Evolutionary conservation across 2,113 vertebrate species (phyloP), one percentile per base, ranked within the genome.

Genomic region (Protobothrops mucrosquamatus): DNA sequence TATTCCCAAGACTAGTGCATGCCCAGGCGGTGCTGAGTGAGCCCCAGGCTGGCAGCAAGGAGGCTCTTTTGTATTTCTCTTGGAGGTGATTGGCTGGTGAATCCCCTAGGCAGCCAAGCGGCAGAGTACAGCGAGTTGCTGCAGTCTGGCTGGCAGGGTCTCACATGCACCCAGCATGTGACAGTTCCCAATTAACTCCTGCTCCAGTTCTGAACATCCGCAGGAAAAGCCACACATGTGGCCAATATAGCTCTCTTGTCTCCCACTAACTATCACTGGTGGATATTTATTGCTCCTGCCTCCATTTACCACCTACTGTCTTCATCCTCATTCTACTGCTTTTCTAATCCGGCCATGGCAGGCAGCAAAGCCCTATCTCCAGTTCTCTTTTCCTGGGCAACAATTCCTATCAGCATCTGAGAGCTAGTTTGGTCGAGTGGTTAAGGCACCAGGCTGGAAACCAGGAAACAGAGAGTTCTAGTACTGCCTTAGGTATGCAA

Each of bases 11-110:
- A 89, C 92, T 90, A 56, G 15, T 90, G 46, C 92, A 93, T 93
- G 89, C 89, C 92, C 88, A 93, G 92, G 92, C 81, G 15, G 74
- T 48, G 34, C 92, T 8, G 81, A 54, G 92, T 46, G 89, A 64
- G 89, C 74, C 92, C 89, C 56, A 90, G 92, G 92, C 89, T 90
- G 89, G 88, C 74, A 93, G 56, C 92, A 93, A n/a, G 92, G 89
- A 93, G 81, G 56, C 81, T 93, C 81, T 57, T 93, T 93, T 93
- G 92, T 93, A 89, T 93, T 90, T 93, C 81, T 93, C 81, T 93
- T 89, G 86, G 81, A 93, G 81, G 81, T 69, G 89, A 89, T 93
- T 93, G 92, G 92, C 89, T 93, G 89, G 81, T 90, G 89, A 93
- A 93, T 93, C 90, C 92, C 92, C 92, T 90, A 89, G 89, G 92